Evolutionary conservation across 2,888 invertebrate species (phyloP).

Genomic region (Buathra laborator): DNA sequence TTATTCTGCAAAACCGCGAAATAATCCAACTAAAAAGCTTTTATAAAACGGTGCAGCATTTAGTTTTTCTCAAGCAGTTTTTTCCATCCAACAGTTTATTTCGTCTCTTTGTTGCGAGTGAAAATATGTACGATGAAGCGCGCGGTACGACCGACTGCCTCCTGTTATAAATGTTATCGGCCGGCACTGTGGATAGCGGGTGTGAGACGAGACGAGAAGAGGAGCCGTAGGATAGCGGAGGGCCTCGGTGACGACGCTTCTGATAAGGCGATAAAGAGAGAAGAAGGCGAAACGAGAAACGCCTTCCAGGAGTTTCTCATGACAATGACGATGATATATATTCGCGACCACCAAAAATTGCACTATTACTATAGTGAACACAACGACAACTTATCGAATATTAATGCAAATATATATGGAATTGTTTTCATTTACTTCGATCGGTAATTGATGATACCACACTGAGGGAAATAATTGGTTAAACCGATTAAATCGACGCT

Average conservation of each 20-base stretch:
- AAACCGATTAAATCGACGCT: too few species aligned
- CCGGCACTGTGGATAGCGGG: slow-evolving; percentile 45
- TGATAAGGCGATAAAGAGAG: slow-evolving; percentile 79
- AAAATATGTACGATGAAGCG: slow-evolving; percentile 42
- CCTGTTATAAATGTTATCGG: slow-evolving; percentile 66
- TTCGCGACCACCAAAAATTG: not conserved
- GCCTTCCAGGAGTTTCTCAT: slow-evolving; percentile 50
- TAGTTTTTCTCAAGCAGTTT: slow-evolving; percentile 12
- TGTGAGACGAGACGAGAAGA: slow-evolving; percentile 2
- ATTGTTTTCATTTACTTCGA: too few species aligned
- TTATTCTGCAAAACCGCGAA: too few species aligned
- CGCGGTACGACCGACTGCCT: slow-evolving; percentile 37
- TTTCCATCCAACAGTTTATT: slow-evolving; percentile 37
- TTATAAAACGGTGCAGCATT: not conserved
- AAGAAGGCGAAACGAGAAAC: slow-evolving; percentile 65
- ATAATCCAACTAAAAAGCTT: too few species aligned
- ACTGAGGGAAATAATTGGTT: too few species aligned
- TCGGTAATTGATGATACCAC: too few species aligned
- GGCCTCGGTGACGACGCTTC: slow-evolving; percentile 72
- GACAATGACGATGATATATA: slow-evolving; percentile 40
- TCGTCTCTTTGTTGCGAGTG: slow-evolving; percentile 47
- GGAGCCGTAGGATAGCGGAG: slow-evolving; percentile 45
- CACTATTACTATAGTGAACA: not conserved
- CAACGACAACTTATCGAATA: too few species aligned
- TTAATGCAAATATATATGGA: too few species aligned